These are phyloP conservation scores for Peromyscus polionotus DNA, from an alignment of 2,113 vertebrate genomes.

Conservation along the genomic window DNA sequence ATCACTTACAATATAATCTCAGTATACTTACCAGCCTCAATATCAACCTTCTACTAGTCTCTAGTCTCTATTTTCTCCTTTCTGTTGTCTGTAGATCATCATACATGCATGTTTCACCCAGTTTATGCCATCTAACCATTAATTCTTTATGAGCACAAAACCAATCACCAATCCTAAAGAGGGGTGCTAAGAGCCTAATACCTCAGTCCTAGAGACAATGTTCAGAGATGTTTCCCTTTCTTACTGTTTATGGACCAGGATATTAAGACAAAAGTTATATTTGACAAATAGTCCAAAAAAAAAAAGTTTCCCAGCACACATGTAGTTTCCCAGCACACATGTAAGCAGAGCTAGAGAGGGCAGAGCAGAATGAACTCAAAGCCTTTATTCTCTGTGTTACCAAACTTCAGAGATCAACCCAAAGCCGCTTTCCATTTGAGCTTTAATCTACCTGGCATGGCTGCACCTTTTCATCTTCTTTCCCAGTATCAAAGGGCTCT, in stretches of 20 bases:
- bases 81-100: neutral
- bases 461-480: neutral
- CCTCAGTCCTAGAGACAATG: neutral
- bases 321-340: fast-evolving
- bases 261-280: neutral
- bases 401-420: neutral
- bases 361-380: neutral
- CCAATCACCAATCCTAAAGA: neutral
- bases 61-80: neutral
- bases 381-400: neutral
- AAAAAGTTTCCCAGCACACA: neutral
- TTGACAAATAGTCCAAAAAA: neutral
- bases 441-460: neutral
- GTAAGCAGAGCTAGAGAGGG: neutral
- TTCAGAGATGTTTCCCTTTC: neutral
- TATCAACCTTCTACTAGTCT: neutral
- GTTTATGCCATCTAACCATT: neutral
- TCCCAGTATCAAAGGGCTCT: neutral
- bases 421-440: neutral
- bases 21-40: neutral
- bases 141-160: neutral
- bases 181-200: neutral
- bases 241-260: conserved; percentile 13
- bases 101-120: neutral
- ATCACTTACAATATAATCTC: neutral